Evolutionary conservation across 2,113 vertebrate species (phyloP), one percentile per base, ranked within the genome.

Genomic region (Malurus cyaneus): DNA sequence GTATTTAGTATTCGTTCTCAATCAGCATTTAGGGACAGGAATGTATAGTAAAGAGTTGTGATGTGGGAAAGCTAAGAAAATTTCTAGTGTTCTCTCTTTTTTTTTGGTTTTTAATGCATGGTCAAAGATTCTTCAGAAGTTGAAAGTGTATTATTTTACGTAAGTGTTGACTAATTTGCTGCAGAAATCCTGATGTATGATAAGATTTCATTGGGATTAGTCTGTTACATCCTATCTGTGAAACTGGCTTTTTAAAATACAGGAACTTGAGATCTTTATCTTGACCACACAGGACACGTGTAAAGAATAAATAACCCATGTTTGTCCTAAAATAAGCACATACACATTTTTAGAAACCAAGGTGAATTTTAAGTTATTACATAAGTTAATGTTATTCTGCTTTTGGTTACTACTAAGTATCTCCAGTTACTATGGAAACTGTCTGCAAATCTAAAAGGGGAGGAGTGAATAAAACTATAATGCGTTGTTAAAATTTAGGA

Each of bases 381-480:
- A 26, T 94, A 86, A 95, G 61, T 93, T 89, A 20, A 24, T 76
- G 60, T 66, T 91, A 42, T 81, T 81, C 56, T 92, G 85, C 62
- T 47, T 80, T 77, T 86, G 80, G 76, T 89, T 96, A 92, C 66
- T 96, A 82, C 53, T 60, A 31, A 93, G 84, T 66, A 69, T 88
- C 28, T 56, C 31, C n/a, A 91, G 91, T 90, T 92, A 64, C 92
- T 71, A 78, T 88, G 83, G 94, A 62, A 92, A 92, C 92, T 85
- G 47, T 80, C 80, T 92, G 83, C 81, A 88, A 92, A 88, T 90
- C 64, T 94, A 41, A 74, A 72, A 80, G 67, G 57, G 42, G 71
- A 73, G 24, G 65, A 28, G 39, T 59, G 82, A 77, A 70, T 87
- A 73, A 80, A 82, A 86, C 71, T 32, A 29, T 56, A 61, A 76